phyloP scores from a whole-genome alignment of 2,888 invertebrate species.

The Polyommatus iphigenia region DNA sequence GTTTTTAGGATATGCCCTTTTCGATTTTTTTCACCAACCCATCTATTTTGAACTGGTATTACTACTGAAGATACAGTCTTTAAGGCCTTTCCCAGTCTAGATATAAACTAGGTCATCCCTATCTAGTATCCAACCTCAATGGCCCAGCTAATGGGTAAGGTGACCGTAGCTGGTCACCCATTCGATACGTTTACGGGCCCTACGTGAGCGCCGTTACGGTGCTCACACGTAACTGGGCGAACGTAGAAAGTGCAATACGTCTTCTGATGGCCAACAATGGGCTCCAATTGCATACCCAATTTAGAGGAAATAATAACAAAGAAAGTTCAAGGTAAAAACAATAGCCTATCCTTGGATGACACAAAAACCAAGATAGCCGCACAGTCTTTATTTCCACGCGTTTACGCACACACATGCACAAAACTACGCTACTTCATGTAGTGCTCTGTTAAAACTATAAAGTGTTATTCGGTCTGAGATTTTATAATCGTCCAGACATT shows the following conservation, averaged over 20 bases:
- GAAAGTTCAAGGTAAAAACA: neutral
- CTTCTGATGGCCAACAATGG: neutral
- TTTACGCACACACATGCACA: neutral
- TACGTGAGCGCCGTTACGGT: neutral
- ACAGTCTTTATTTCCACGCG: no score
- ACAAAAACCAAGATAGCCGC: no score
- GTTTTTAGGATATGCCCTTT: no score
- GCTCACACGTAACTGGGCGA: neutral
- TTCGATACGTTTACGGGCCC: neutral
- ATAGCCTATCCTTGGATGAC: neutral
- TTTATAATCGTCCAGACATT: no score
- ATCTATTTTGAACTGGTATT: no score
- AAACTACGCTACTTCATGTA: neutral
- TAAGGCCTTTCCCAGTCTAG: neutral
- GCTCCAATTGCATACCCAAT: neutral
- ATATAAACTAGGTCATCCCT: neutral
- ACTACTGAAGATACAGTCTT: no score
- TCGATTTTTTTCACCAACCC: no score
- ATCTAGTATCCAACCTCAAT: conserved; percentile 5
- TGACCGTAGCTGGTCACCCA: neutral
- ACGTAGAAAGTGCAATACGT: conserved; percentile 4
- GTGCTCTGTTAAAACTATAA: neutral
- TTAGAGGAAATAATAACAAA: neutral
- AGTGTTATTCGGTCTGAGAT: neutral
- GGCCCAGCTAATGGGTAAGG: neutral